Base-by-base conservation (phyloP, 92 coral and sea anemone genomes). In the Virgularia gustaviana region DNA sequence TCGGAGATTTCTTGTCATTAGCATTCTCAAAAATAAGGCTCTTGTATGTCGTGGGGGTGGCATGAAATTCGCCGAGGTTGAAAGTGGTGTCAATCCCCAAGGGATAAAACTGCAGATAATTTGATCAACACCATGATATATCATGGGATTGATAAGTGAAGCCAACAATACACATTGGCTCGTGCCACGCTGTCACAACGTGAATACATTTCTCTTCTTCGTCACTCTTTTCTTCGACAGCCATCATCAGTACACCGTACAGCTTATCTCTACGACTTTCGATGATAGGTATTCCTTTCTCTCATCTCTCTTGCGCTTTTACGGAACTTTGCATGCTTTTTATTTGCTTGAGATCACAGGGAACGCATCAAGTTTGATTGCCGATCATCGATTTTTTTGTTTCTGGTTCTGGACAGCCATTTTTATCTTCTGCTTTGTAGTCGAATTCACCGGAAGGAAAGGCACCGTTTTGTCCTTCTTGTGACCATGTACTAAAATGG, bases 161-260 rank as follows among this genome's bases (percentile, higher is more conserved):
- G 13, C 86, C 84, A 15, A 73, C 56, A n/a, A 81, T 58, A 60
- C 86, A 81, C 90, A 81, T 77, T 25, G 90, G 81, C 55, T 85
- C 83, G 35, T 83, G 85, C 80, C 79, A 80, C 4, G 84, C 83
- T 54, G 81, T 57, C 12, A 81, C 61, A 12, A 81, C 65, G 36
- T 81, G 86, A 6, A 85, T 71, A 62, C 77, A 85, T 15, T 9
- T 29, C 6, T 68, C 73, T 65, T 74, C 72, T 3, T 63, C 76
- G 2, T 54, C 56, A 41, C 22, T 30, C 53, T 67, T 45, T 51
- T 85, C 85, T 56, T 67, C 51, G 1, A 70, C 83, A 20, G 83
- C 75, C 82, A 67, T 75, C 22, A 80, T 36, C 82, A 75, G 73
- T 30, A 85, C 45, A 43, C 82, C 70, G 68, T 80, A 66, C 11